Percentiles rank a stretch among this genome's conserved stretches.
Evolutionary conservation across 2,797 vertebrate species (phyloP).

Genomic region (Phyllotis vaccarum): DNA sequence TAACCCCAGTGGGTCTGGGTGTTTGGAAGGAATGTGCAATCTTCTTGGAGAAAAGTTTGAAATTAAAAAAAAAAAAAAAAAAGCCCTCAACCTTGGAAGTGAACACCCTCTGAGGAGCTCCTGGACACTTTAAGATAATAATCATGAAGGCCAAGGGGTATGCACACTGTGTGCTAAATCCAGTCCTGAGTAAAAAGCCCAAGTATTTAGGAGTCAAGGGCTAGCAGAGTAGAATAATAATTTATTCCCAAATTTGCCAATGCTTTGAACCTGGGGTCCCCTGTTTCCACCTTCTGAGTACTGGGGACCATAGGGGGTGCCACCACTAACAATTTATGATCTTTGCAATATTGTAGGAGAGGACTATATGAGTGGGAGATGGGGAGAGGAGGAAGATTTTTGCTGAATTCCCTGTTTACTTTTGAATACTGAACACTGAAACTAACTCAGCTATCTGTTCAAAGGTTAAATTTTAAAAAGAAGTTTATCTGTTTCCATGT

Average conservation of each 20-base stretch:
- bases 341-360: not conserved
- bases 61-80: not conserved
- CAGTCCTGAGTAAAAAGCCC: not conserved
- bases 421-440: constrained; percentile 6
- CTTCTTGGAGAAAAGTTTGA: not conserved
- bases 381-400: not conserved
- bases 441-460: not conserved
- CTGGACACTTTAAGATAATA: constrained; percentile 26
- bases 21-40: not conserved
- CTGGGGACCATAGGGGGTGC: not conserved
- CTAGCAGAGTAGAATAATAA: not conserved
- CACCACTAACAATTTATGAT: not conserved
- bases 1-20: not conserved
- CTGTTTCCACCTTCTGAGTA: not conserved
- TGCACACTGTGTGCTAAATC: not conserved
- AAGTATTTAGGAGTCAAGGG: not conserved
- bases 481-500: not conserved
- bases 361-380: not conserved
- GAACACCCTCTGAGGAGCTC: not conserved
- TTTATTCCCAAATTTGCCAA: constrained; percentile 5
- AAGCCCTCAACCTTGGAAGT: not conserved
- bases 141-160: not conserved
- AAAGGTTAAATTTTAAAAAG: not conserved
- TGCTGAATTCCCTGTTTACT: not conserved
- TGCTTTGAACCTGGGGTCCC: not conserved